These are phyloP conservation scores for Atherix ibis DNA, from an alignment of 2,888 invertebrate species.

Conservation along the genomic window DNA sequence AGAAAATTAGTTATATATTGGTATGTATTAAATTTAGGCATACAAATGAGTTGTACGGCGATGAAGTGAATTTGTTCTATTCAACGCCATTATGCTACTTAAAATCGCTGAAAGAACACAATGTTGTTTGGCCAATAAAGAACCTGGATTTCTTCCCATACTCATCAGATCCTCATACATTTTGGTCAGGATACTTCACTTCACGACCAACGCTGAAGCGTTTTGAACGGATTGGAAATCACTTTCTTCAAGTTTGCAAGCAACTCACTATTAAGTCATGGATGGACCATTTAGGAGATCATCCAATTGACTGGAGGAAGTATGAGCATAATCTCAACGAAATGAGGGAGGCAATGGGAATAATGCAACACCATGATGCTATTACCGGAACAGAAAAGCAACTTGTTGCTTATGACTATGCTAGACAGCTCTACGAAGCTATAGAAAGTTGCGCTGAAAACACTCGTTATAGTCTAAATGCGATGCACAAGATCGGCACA, in stretches of 20 bases:
- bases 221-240: conserved; percentile 59
- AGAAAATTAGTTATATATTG: no score
- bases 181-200: conserved; percentile 87
- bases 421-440: conserved; percentile 52
- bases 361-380: conserved; percentile 82
- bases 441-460: conserved; percentile 37
- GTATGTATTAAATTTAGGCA: no score
- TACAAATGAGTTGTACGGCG: no score
- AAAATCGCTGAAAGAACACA: conserved; percentile 55
- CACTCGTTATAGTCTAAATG: conserved; percentile 11
- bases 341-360: conserved; percentile 41
- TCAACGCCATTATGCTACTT: conserved; percentile 77
- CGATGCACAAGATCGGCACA: conserved; percentile 9
- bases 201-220: conserved; percentile 68
- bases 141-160: conserved; percentile 85
- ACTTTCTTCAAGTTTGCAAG: conserved; percentile 58
- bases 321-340: conserved; percentile 43
- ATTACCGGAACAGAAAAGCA: conserved; percentile 79
- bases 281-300: no score
- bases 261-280: conserved; percentile 51
- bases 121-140: conserved; percentile 53
- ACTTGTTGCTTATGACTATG: conserved; percentile 78
- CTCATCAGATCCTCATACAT: conserved; percentile 67
- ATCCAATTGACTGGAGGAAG: conserved; percentile 25
- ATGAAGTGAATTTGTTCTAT: conserved; percentile 70